Base-by-base conservation (phyloP, 1,140 invertebrate genomes). In the Whitmania pigra region DNA sequence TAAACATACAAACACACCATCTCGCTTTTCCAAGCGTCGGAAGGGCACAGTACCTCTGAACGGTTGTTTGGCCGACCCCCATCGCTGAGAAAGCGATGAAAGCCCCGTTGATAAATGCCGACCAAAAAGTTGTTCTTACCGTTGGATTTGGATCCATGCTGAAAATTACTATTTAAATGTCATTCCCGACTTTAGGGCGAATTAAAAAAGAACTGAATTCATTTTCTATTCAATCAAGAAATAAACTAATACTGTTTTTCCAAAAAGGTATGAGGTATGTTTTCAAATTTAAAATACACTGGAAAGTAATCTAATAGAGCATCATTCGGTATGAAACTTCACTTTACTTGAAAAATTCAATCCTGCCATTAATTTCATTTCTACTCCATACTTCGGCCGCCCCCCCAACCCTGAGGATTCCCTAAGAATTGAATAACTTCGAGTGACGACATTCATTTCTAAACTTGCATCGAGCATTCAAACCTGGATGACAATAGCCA, bases 271-370 rank as follows among this genome's bases (percentile, higher is more conserved):
- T 36, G 2, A 36, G 2, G 6, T 2, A 36, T 36, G 2, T 36
- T 36, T 6, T 36, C 31, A 36, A 36, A 36, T 36, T 36, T 36
- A 2, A 36, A 36, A 36, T 36, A 6, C 31, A 36, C 6, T 36
- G 2, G 31, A 36, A 36, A 36, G 2, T 36, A 2, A 36, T 36
- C 31, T 36, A 3, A 36, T 36, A 36, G 31, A n/a, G n/a, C n/a
- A n/a, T n/a, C 31, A 36, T 36, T 36, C 31, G 31, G 2, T 3
- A 36, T 36, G 31, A 36, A 72, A 66, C 17, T 53, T n/a, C 55
- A 49, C 80, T 80, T 82, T 83, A 89, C 88, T 87, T 87, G 36
- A 86, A 83, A 76, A 90, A 87, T 73, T 89, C 78, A 15, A 90
- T 85, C 75, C 90, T 84, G 6, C 84, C 82, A 13, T 88, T 87